These are phyloP conservation scores for Eriocheir sinensis DNA, from an alignment of 1,140 invertebrate genomes.

Conservation along the genomic window DNA sequence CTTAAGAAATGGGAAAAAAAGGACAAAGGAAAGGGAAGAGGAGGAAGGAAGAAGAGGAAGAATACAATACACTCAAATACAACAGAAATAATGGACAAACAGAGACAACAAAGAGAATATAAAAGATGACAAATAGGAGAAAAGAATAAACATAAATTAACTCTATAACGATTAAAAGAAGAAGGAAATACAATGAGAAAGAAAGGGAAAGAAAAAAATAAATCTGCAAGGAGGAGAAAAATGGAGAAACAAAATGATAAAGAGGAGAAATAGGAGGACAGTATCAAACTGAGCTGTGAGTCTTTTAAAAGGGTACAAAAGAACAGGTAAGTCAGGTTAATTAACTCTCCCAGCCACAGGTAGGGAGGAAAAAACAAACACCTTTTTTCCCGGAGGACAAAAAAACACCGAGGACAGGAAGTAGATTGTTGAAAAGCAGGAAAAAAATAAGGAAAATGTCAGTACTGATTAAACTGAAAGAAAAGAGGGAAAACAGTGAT, in stretches of 20 bases:
- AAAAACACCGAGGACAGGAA: not conserved
- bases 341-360: not conserved
- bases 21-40: not conserved
- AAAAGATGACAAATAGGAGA: not conserved
- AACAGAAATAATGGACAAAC: not conserved
- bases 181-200: not conserved
- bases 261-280: not conserved
- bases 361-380: not conserved
- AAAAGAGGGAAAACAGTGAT: no score
- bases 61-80: not conserved
- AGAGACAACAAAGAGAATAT: not conserved
- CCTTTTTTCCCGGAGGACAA: not conserved
- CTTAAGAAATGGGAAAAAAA: not conserved
- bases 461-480: no score
- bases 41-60: not conserved
- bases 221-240: not conserved
- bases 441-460: no score
- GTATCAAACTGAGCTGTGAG: no score
- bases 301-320: no score
- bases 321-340: no score
- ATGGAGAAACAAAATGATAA: not conserved
- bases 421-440: no score
- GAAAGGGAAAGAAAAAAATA: not conserved
- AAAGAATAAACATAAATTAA: no score
- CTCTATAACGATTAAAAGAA: no score